These are phyloP conservation scores for Isaurus tuberculatus DNA, from an alignment of 92 coral and sea anemone genomes.

Conservation along the genomic window DNA sequence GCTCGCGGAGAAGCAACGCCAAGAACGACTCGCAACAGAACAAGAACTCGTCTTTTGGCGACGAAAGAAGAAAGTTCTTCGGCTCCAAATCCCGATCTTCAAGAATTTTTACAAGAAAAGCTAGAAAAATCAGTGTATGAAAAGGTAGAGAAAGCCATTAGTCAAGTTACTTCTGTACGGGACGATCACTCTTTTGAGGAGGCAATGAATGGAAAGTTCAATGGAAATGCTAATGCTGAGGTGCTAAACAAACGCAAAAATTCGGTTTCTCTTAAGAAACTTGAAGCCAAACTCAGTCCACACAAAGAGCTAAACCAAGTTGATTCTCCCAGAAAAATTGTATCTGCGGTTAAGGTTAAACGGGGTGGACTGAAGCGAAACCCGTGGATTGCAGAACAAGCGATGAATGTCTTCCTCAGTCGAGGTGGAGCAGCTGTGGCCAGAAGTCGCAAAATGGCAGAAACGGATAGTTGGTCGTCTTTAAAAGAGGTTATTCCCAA, in stretches of 20 bases:
- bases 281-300: slow-evolving; percentile 11
- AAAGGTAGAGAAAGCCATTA: slow-evolving; percentile 33
- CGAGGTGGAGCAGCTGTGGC: slow-evolving; percentile 84
- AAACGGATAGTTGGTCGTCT: not conserved
- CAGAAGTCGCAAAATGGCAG: slow-evolving; percentile 51
- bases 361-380: slow-evolving; percentile 75
- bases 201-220: slow-evolving; percentile 60
- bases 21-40: slow-evolving; percentile 32
- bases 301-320: slow-evolving; percentile 4
- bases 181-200: slow-evolving; percentile 85
- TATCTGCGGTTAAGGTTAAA: slow-evolving; percentile 55
- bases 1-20: slow-evolving; percentile 47
- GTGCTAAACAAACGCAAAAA: slow-evolving; percentile 62
- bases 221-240: slow-evolving; percentile 46
- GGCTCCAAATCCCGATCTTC: slow-evolving; percentile 18
- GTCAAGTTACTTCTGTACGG: slow-evolving; percentile 75
- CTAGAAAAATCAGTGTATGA: slow-evolving; percentile 37
- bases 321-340: slow-evolving; percentile 26
- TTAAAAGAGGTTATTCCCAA: slow-evolving; percentile 1
- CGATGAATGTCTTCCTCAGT: slow-evolving; percentile 79
- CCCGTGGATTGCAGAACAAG: slow-evolving; percentile 98
- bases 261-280: slow-evolving; percentile 27
- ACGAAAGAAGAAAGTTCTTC: slow-evolving; percentile 47
- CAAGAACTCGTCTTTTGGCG: slow-evolving; percentile 25
- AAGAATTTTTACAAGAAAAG: slow-evolving; percentile 48